Conservation (phyloP, 2,113 vertebrate species). For the Periophthalmus modestus region DNA sequence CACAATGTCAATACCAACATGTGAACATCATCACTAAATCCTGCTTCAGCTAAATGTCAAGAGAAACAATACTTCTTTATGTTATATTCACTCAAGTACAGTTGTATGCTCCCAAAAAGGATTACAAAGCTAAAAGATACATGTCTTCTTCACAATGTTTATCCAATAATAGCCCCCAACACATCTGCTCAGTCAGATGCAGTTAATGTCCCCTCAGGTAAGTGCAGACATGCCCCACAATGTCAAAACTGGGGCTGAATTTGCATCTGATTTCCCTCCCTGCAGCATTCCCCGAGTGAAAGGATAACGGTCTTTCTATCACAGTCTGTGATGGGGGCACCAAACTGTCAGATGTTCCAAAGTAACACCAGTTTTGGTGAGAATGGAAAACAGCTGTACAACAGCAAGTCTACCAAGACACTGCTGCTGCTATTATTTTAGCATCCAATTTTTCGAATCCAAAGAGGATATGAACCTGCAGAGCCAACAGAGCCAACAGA, state of each 20-base stretch:
- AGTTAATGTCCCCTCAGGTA: constrained; percentile 41
- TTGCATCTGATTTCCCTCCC: constrained; percentile 81
- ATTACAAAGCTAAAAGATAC: constrained; percentile 14
- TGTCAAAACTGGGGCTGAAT: constrained; percentile 50
- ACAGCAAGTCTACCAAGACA: too few relatives aligned
- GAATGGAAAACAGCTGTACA: too few relatives aligned
- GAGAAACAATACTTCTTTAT: constrained; percentile 40
- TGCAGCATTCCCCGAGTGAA: constrained; percentile 50
- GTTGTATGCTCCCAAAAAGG: background rate
- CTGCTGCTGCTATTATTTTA: too few relatives aligned
- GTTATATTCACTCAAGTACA: background rate
- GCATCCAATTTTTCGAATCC: too few relatives aligned
- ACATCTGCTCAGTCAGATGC: constrained; percentile 15
- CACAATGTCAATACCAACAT: constrained; percentile 44
- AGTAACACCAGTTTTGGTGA: background rate
- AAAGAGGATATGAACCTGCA: constrained; percentile 41
- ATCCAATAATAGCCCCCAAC: constrained; percentile 42
- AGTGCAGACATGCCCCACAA: constrained; percentile 43
- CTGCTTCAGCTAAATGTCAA: constrained; percentile 14
- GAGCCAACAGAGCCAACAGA: constrained; percentile 74
- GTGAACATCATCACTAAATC: constrained; percentile 7
- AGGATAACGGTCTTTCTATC: constrained; percentile 45
- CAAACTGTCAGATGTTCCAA: background rate
- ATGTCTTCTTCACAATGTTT: constrained; percentile 39
- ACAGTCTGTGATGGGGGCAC: background rate